Conservation (phyloP, 2,888 invertebrate genomes). For the Teleiodes luculella region DNA sequence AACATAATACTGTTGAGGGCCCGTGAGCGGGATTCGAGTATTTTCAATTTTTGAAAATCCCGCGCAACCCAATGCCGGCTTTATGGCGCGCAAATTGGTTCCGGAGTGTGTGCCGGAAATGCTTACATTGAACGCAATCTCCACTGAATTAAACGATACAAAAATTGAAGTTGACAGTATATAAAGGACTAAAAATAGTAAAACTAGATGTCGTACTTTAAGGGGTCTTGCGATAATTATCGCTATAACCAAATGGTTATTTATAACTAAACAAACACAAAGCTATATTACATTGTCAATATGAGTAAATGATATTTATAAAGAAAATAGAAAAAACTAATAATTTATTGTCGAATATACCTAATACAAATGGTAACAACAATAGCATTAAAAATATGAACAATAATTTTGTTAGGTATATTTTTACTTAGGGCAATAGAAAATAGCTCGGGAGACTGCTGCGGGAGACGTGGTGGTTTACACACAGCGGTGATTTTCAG, state of each 20-base stretch:
- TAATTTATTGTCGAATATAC: too few relatives aligned
- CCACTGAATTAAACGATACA: not conserved
- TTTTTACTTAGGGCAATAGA: too few relatives aligned
- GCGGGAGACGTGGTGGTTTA: too few relatives aligned
- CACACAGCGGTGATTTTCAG: too few relatives aligned
- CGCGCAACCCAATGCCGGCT: not conserved
- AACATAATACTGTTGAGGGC: slow-evolving; percentile 3
- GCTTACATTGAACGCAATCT: not conserved
- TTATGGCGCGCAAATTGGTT: slow-evolving; percentile 1
- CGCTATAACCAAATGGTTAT: not conserved
- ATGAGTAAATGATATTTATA: too few relatives aligned
- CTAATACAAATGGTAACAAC: too few relatives aligned
- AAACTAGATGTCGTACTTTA: not conserved
- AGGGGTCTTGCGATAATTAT: not conserved
- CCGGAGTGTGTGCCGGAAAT: not conserved
- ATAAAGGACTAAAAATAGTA: not conserved
- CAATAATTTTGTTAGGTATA: too few relatives aligned
- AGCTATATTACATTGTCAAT: not conserved
- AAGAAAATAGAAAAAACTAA: too few relatives aligned
- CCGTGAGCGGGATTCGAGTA: slow-evolving; percentile 14
- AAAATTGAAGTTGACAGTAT: not conserved
- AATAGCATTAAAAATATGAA: too few relatives aligned
- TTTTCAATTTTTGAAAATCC: slow-evolving; percentile 49
- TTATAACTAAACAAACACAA: not conserved
- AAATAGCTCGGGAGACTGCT: too few relatives aligned